Percentiles rank a stretch among this genome's conserved stretches.
Conservation (phyloP, 2,113 vertebrate species). For the Saiga tatarica region DNA sequence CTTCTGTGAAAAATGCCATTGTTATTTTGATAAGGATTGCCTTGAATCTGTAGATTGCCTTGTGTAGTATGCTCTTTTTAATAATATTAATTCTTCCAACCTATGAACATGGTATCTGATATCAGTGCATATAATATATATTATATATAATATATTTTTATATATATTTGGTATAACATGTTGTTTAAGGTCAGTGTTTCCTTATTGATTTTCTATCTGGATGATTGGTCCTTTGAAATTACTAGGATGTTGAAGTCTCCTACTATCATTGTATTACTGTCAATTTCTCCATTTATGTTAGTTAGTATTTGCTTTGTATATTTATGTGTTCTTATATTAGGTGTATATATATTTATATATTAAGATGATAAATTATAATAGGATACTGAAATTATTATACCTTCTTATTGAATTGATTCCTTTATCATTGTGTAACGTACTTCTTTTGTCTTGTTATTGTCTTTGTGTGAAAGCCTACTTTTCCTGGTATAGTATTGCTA, state of each 20-base stretch:
- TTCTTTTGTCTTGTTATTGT: not conserved
- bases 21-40: not conserved
- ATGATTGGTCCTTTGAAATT: not conserved
- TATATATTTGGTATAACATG: too few relatives aligned
- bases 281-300: not conserved
- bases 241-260: not conserved
- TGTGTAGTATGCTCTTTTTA: not conserved
- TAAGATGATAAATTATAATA: not conserved
- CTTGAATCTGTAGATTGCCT: not conserved
- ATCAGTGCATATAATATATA: not conserved
- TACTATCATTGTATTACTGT: not conserved
- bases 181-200: not conserved
- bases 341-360: not conserved
- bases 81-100: not conserved
- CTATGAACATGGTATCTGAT: not conserved
- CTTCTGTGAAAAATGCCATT: not conserved
- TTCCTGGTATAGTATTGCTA: not conserved
- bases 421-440: accelerated
- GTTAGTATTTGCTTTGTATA: not conserved
- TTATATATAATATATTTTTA: not conserved
- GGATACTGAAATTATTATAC: not conserved
- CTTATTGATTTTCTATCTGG: not conserved
- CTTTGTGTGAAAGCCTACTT: not conserved
- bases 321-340: not conserved
- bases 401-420: not conserved